Conservation (phyloP, 2,113 vertebrate species). For the Callorhinus ursinus region DNA sequence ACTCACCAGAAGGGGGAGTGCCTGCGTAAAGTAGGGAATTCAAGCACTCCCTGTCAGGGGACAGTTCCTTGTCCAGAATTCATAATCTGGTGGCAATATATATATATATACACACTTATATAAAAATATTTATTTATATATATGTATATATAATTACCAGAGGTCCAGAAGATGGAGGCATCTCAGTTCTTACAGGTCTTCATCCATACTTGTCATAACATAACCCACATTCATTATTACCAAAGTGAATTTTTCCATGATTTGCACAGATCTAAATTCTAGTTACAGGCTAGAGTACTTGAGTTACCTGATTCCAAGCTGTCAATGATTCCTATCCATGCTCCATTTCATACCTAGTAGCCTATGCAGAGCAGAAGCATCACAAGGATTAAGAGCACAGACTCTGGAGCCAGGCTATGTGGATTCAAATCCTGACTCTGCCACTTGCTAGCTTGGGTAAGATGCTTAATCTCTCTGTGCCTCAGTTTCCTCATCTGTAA, state of each 20-base stretch:
- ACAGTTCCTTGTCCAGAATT: neutral
- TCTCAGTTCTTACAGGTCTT: neutral
- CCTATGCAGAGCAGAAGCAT: neutral
- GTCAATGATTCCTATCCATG: neutral
- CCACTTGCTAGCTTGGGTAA: neutral
- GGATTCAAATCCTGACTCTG: neutral
- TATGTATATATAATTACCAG: neutral
- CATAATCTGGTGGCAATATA: neutral
- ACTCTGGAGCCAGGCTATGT: neutral
- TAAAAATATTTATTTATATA: too few relatives aligned
- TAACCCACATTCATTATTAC: neutral
- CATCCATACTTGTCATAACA: neutral
- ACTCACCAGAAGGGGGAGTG: constrained; percentile 61
- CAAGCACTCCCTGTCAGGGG: neutral
- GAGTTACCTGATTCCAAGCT: neutral
- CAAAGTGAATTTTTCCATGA: neutral
- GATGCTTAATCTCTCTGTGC: neutral
- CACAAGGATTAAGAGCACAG: neutral
- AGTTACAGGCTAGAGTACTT: neutral
- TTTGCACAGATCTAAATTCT: neutral
- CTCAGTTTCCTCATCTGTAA: neutral
- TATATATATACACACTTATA: neutral
- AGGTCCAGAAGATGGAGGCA: neutral
- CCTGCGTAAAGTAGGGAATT: neutral
- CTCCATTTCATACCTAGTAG: neutral